Conservation (phyloP, 2,888 invertebrate species). For the Leptinotarsa peninsularis region DNA sequence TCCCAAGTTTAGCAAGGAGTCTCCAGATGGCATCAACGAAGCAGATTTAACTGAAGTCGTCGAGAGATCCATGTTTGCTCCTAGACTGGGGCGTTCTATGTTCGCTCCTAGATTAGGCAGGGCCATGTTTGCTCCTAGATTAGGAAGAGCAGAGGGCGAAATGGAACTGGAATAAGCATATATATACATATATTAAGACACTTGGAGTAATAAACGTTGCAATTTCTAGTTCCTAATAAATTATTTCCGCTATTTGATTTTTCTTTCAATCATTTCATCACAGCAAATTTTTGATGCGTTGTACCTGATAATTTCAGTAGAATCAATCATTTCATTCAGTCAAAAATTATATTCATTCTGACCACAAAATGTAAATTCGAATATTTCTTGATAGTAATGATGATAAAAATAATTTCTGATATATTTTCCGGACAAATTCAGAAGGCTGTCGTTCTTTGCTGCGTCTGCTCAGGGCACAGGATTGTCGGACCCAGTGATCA, state of each 20-base stretch:
- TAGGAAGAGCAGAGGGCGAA: conserved; percentile 60
- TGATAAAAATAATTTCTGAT: too few relatives aligned
- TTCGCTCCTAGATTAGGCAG: conserved; percentile 67
- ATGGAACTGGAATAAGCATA: background rate
- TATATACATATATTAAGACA: too few relatives aligned
- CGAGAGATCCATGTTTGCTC: conserved; percentile 64
- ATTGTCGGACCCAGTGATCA: too few relatives aligned
- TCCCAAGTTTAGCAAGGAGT: conserved; percentile 17
- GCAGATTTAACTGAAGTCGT: conserved; percentile 38
- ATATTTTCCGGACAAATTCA: too few relatives aligned
- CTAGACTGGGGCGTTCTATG: conserved; percentile 61
- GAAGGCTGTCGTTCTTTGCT: too few relatives aligned
- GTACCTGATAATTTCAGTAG: too few relatives aligned
- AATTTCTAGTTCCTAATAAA: conserved; percentile 9
- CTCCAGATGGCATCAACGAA: conserved; percentile 12
- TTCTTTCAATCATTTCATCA: background rate
- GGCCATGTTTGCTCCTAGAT: conserved; percentile 62
- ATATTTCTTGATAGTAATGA: too few relatives aligned
- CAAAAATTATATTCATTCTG: too few relatives aligned
- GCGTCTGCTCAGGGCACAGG: too few relatives aligned
- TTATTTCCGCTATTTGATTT: background rate
- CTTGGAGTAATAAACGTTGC: background rate
- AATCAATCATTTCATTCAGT: too few relatives aligned
- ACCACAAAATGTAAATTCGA: too few relatives aligned
- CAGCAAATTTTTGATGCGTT: too few relatives aligned